These are phyloP conservation scores for Protosalanx chinensis DNA, from an alignment of 2,797 vertebrate species.

Conservation along the genomic window DNA sequence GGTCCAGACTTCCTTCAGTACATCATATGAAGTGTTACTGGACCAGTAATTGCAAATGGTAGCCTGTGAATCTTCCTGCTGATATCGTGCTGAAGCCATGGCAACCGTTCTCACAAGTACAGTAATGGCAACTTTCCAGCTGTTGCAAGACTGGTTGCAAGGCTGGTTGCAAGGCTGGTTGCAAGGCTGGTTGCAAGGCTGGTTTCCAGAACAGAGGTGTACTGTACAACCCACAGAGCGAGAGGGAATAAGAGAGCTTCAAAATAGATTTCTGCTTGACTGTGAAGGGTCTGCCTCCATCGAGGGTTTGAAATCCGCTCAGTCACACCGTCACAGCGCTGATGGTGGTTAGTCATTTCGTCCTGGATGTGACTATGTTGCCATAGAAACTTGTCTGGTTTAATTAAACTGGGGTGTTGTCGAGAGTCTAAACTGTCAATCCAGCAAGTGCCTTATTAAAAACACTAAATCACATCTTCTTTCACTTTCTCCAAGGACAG, in stretches of 20 bases:
- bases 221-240: conserved; percentile 22
- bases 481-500: conserved; percentile 29
- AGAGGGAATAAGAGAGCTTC: not conserved
- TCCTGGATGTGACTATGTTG: conserved; percentile 12
- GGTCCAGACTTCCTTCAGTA: conserved; percentile 21
- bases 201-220: conserved; percentile 21
- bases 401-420: conserved; percentile 19
- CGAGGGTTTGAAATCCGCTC: not conserved
- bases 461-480: conserved; percentile 23
- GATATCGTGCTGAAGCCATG: conserved; percentile 57
- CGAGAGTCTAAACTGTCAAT: conserved; percentile 14
- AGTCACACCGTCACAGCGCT: not conserved
- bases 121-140: conserved; percentile 55
- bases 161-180: not conserved
- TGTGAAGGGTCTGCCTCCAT: not conserved
- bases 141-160: conserved; percentile 23
- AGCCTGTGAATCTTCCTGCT: conserved; percentile 48
- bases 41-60: conserved; percentile 38
- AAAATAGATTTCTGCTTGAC: not conserved
- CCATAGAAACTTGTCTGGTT: conserved; percentile 23
- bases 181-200: not conserved
- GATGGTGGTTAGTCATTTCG: not conserved
- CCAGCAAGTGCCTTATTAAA: conserved; percentile 7
- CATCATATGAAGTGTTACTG: conserved; percentile 35
- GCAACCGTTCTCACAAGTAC: conserved; percentile 58